Conservation (phyloP, 2,888 invertebrate genomes). For the Bembecia ichneumoniformis region DNA sequence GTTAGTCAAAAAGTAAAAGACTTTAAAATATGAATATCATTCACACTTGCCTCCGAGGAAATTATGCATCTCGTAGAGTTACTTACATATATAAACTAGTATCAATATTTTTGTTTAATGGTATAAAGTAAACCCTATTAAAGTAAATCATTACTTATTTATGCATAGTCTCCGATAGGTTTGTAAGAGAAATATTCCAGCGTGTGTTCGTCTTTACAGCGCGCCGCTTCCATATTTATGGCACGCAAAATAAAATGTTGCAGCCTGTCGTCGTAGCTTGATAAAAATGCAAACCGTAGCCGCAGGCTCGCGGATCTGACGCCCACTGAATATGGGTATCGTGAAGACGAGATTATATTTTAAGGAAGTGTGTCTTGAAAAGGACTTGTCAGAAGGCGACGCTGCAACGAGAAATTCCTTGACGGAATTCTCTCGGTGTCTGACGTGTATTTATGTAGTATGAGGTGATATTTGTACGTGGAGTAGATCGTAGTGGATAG, state of each 20-base stretch:
- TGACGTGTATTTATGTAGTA: not conserved
- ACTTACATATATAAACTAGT: not conserved
- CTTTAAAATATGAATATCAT: too few species aligned
- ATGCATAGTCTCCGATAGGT: conserved; percentile 68
- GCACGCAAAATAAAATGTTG: conserved; percentile 66
- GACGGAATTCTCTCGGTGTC: not conserved
- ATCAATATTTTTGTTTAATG: not conserved
- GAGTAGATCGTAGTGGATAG: not conserved
- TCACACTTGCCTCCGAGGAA: too few species aligned
- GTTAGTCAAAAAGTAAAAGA: too few species aligned
- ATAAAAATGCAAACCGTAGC: conserved; percentile 69
- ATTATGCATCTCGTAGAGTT: too few species aligned
- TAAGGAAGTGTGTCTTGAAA: not conserved
- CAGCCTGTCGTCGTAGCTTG: conserved; percentile 56
- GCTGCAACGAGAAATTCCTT: not conserved
- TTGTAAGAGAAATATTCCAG: conserved; percentile 53
- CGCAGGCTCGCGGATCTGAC: conserved; percentile 44
- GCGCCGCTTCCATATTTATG: conserved; percentile 64
- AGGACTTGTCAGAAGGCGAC: not conserved
- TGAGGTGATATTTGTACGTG: not conserved
- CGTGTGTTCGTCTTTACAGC: conserved; percentile 37
- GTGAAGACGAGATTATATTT: conserved; percentile 6
- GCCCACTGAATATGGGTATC: conserved; percentile 51
- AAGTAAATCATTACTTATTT: conserved; percentile 52
- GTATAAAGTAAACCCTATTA: conserved; percentile 27